Conservation (phyloP, 2,888 invertebrate genomes). For the Tupiocoris notatus region DNA sequence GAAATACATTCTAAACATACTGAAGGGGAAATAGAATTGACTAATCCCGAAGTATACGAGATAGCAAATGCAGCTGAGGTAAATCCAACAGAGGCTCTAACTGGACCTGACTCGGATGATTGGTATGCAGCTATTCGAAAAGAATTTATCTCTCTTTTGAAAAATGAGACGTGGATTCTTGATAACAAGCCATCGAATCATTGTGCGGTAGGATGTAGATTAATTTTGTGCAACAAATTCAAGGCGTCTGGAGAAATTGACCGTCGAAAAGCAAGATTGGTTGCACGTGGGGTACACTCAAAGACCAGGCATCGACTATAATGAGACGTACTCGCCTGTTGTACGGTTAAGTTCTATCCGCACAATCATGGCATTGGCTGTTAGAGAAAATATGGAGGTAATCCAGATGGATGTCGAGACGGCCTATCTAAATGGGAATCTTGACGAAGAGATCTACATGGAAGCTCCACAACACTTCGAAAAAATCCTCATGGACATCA, state of each 20-base stretch:
- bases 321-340: neutral
- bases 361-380: neutral
- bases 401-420: neutral
- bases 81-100: too few species aligned
- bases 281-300: neutral
- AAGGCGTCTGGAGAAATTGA: neutral
- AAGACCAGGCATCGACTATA: neutral
- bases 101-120: neutral
- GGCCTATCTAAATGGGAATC: slow-evolving; percentile 8
- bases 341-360: slow-evolving; percentile 2
- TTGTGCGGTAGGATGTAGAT: neutral
- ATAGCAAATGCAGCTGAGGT: too few species aligned
- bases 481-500: neutral
- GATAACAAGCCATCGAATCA: neutral
- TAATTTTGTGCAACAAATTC: neutral
- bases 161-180: neutral
- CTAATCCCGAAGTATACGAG: neutral
- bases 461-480: neutral
- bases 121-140: neutral
- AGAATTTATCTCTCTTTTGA: neutral
- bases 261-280: neutral
- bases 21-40: neutral
- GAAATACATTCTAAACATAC: neutral
- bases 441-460: neutral
- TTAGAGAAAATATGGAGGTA: neutral